Base-by-base conservation (phyloP, 2,888 invertebrate genomes). In the Byasa hedistus region DNA sequence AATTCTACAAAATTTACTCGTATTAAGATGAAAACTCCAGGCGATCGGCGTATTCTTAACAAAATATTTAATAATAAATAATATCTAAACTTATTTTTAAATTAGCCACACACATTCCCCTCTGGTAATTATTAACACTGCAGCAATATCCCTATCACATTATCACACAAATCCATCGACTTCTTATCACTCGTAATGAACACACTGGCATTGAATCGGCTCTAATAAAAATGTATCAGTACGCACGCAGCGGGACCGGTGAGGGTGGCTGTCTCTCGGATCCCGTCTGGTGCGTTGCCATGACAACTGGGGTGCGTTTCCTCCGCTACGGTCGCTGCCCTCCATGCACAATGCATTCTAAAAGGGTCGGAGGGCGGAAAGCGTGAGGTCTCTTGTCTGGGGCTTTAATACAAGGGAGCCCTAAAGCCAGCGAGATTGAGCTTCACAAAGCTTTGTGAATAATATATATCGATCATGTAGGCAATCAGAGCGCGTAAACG, bases 281-380 rank as follows among this genome's bases (percentile, higher is more conserved):
- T 72, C 76, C 75, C 74, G 83, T 84, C 86, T 85, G 82, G 80
- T 76, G 86, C 82, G 89, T 91, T 83, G 86, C 82, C 88, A 90
- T 91, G 82, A 81, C 76, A 73, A 91, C 90, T 78, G 79, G 86
- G 86, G 86, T 84, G 84, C 79, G 78, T 79, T 84, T 83, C 79
- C 78, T 77, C 76, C 77, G 74, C 79, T 77, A 77, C 84, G 86
- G 84, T 85, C 83, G 83, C 77, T 81, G 84, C 88, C 85, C 88
- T 85, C 83, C 76, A 71, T 77, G 79, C 77, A 84, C 81, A 83
- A 83, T 85, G 86, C 84, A 83, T 72, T 76, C 71, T 58, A 73
- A 77, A 80, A 82, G 85, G 84, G 83, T 80, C 79, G 83, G 79
- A 85, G 84, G 84, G 84, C 79, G 79, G 74, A 69, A 76, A 81